Evolutionary conservation across 2,888 invertebrate species (phyloP).

Genomic region (Embidobia sp.): DNA sequence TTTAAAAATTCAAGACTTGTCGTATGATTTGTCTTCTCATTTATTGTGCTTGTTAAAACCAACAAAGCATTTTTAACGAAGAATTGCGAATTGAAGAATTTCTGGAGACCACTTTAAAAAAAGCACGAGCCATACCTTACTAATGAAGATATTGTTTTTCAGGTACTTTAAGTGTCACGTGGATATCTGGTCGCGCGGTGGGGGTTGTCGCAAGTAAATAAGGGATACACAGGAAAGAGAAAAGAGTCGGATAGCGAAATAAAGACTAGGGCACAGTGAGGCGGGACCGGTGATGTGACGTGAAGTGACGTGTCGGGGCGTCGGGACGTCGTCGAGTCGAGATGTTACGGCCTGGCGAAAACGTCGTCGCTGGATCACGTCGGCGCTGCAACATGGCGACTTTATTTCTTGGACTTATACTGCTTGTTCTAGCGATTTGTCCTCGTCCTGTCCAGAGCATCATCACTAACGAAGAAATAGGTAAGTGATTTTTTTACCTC

Average conservation of each 20-base stretch:
- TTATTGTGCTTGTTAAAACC: too few species aligned
- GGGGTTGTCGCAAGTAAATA: constrained; percentile 42
- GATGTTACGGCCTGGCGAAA: constrained; percentile 66
- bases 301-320: constrained; percentile 72
- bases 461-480: constrained; percentile 79
- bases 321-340: constrained; percentile 70
- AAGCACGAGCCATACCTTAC: too few species aligned
- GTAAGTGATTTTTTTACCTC: constrained; percentile 69
- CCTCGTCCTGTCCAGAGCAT: constrained; percentile 67
- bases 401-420: constrained; percentile 63
- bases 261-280: constrained; percentile 59
- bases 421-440: constrained; percentile 63
- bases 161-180: constrained; percentile 18
- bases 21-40: too few species aligned
- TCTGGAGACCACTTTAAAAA: too few species aligned
- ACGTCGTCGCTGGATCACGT: constrained; percentile 61
- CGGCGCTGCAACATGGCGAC: constrained; percentile 40
- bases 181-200: constrained; percentile 9
- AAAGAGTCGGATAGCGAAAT: constrained; percentile 17
- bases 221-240: constrained; percentile 67
- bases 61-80: too few species aligned
- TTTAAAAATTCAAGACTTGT: too few species aligned
- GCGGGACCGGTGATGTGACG: constrained; percentile 66
- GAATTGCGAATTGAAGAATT: too few species aligned
- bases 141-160: constrained; percentile 17